Conservation (phyloP, 2,888 invertebrate species). For the Euproctis similis region DNA sequence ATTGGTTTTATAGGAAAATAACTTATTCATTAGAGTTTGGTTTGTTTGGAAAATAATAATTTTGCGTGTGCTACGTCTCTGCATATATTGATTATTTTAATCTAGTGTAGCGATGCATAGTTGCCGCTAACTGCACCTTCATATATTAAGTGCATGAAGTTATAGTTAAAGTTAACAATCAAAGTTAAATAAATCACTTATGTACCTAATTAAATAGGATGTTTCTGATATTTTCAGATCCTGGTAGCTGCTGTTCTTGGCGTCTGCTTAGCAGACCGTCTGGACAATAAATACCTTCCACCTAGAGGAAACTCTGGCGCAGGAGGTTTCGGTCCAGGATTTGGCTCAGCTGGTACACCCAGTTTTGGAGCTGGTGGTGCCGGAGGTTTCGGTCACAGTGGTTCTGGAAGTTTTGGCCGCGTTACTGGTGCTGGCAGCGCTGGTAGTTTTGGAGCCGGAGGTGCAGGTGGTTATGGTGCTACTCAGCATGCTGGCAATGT, state of each 20-base stretch:
- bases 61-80: too few species aligned
- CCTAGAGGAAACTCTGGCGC: conserved; percentile 62
- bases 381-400: conserved; percentile 42
- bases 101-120: too few species aligned
- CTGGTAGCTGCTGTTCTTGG: conserved; percentile 62
- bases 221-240: conserved; percentile 38
- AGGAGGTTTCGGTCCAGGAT: conserved; percentile 53
- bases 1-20: too few species aligned
- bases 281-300: conserved; percentile 69
- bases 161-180: too few species aligned
- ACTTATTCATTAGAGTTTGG: too few species aligned
- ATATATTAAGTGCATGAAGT: too few species aligned
- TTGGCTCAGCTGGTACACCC: conserved; percentile 26
- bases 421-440: conserved; percentile 15
- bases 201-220: too few species aligned
- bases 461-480: conserved; percentile 17
- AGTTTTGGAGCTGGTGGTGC: conserved; percentile 34
- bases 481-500: conserved; percentile 27
- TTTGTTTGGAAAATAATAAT: too few species aligned
- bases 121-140: too few species aligned
- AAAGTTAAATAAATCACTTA: too few species aligned
- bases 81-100: too few species aligned
- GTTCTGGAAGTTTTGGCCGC: conserved; percentile 48
- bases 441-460: conserved; percentile 16
- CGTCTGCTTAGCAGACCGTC: conserved; percentile 62